These are phyloP conservation scores for Cordylochernes scorpioides DNA, from an alignment of 2,888 invertebrate genomes.

Conservation along the genomic window DNA sequence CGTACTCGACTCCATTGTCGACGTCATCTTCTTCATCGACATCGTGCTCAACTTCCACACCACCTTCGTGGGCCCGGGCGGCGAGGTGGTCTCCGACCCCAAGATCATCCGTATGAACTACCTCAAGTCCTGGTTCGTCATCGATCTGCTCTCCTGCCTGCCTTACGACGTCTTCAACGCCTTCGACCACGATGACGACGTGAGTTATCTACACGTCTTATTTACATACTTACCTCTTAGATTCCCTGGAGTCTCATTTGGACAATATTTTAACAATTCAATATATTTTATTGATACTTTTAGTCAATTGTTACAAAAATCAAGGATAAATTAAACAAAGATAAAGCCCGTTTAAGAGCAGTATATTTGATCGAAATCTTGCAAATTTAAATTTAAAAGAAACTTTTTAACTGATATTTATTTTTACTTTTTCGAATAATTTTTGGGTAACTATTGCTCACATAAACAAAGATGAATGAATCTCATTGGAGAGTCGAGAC, in stretches of 20 bases:
- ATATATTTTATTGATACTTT: no score
- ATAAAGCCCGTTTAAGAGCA: no score
- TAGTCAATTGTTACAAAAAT: no score
- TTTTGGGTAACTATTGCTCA: no score
- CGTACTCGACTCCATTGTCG: conserved; percentile 87
- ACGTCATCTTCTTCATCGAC: conserved; percentile 99
- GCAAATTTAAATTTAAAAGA: no score
- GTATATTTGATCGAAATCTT: no score
- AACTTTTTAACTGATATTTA: no score
- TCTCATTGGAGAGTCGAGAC: no score
- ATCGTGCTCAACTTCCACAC: conserved; percentile 99
- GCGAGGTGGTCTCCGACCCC: conserved; percentile 81
- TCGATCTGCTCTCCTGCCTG: conserved; percentile 91
- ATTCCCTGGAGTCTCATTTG: not conserved
- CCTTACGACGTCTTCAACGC: conserved; percentile 99
- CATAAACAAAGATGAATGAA: no score
- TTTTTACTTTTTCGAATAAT: no score
- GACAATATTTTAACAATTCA: not conserved
- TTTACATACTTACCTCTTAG: not conserved
- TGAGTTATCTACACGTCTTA: conserved; percentile 12
- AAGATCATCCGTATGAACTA: conserved; percentile 96
- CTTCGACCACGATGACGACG: conserved; percentile 86
- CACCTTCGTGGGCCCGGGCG: conserved; percentile 73
- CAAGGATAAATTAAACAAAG: no score
- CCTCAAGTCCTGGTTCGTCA: conserved; percentile 96